Base-by-base conservation (phyloP, 2,113 vertebrate genomes). In the Cynocephalus volans region DNA sequence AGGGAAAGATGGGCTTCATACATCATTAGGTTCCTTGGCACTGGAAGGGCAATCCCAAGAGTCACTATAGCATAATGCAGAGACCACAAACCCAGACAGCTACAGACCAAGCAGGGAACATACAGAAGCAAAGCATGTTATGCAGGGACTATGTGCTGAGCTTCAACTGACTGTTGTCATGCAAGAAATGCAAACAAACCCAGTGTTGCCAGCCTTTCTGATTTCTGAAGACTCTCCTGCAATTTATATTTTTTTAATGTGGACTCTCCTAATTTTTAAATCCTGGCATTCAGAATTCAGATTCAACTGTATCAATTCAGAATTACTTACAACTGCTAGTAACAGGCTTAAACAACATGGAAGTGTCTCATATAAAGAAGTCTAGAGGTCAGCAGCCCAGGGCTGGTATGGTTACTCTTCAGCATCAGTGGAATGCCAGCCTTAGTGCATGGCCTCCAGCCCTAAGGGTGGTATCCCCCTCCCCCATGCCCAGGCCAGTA, bases 211-310 rank as follows among this genome's bases (percentile, higher is more conserved):
- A 64, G 28, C 67, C 12, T 93, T 67, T 58, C 10, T 10, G 2
- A 12, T 73, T 88, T 60, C 84, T 67, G 8, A 75, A 50, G 72
- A 75, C 64, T 95, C 58, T 96, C 58, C 45, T 79, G 9, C 93
- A 97, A 79, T 67, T 79, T 17, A 28, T 5, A 13, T 24, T 58
- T 67, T 62, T 86, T 36, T 1, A 64, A 70, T 52, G 33, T 65
- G 19, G 31, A 72, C 48, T 77, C 33, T 58, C n/a, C 69, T 77
- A 6, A 88, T 45, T 88, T 92, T 85, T 81, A 36, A 54, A 80
- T 73, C 28, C n/a, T 69, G 14, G 26, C 17, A 41, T 41, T 41
- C 41, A 41, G 41, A 41, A 41, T 41, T 41, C 41, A 41, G 41
- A 41, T 41, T 41, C 41, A 28, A 21, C 14, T 79, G 0, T 76